A percentile compares a stretch with the other conserved stretches of the same genome.
phyloP scores from a whole-genome alignment of 2,113 vertebrate species.

The Toxotes jaculatrix region DNA sequence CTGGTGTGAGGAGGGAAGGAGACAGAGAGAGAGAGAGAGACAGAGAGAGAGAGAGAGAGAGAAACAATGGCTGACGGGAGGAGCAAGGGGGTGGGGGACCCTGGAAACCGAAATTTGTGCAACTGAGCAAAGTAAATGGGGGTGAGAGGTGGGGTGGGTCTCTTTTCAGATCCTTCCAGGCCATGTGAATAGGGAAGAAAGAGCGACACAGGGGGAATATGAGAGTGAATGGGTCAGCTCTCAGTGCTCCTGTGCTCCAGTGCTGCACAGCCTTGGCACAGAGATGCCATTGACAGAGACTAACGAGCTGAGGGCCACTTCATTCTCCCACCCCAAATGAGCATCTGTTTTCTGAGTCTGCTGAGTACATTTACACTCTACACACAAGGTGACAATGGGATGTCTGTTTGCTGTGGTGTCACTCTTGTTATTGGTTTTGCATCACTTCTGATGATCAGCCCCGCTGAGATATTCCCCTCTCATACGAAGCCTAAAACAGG shows the following conservation, averaged over 20 bases:
- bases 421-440: conserved; percentile 1
- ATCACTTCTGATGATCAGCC: neutral
- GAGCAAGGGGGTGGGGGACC: conserved; percentile 1
- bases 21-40: neutral
- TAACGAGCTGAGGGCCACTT: conserved; percentile 76
- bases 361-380: conserved; percentile 33
- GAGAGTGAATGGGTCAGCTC: conserved; percentile 73
- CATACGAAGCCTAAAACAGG: neutral
- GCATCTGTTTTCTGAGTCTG: conserved; percentile 64
- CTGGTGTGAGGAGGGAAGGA: neutral
- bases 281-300: conserved; percentile 77
- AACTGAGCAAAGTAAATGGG: conserved; percentile 44
- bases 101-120: conserved; percentile 60
- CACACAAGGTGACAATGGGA: conserved; percentile 43
- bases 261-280: conserved; percentile 73
- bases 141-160: conserved; percentile 47
- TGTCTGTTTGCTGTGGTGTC: conserved; percentile 39
- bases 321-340: conserved; percentile 58
- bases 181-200: conserved; percentile 69
- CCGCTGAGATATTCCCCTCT: neutral
- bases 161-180: conserved; percentile 71
- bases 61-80: conserved; percentile 29
- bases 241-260: conserved; percentile 74
- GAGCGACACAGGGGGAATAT: conserved; percentile 53
- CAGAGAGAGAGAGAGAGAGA: neutral